Evolutionary conservation across 2,888 invertebrate species (phyloP).

Genomic region (Andrena praecox): DNA sequence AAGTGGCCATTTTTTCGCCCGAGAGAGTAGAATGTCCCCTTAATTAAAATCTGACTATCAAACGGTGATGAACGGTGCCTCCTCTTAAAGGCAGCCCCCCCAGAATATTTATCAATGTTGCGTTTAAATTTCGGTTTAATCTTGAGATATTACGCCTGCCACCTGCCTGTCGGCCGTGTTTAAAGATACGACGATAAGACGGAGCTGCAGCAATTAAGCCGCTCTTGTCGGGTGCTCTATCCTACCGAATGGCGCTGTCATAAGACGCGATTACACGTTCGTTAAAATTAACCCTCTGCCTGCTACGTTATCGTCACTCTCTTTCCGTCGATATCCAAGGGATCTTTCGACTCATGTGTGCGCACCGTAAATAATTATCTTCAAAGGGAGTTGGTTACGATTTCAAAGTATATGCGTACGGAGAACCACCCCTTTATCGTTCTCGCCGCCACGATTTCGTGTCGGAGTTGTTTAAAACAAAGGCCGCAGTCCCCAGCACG

Average conservation of each 20-base stretch:
- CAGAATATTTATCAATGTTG: conserved; percentile 14
- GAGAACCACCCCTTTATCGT: neutral
- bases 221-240: conserved; percentile 29
- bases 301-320: neutral
- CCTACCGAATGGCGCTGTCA: conserved; percentile 30
- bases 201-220: conserved; percentile 35
- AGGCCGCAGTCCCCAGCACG: neutral
- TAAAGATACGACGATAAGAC: conserved; percentile 40
- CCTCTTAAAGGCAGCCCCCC: neutral
- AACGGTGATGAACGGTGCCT: neutral
- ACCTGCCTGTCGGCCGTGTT: conserved; percentile 35
- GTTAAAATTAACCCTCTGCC: conserved; percentile 28
- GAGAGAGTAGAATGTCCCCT: too few species aligned
- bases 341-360: too few species aligned
- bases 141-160: conserved; percentile 38
- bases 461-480: neutral
- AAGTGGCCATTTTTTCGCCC: too few species aligned
- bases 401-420: neutral
- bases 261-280: conserved; percentile 42
- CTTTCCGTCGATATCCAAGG: too few species aligned
- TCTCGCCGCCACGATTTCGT: neutral
- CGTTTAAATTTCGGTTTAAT: conserved; percentile 41
- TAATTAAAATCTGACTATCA: conserved; percentile 34
- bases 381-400: neutral
- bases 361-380: neutral